Evolutionary conservation across 2,888 invertebrate species (phyloP).

Genomic region (Synergus itoensis): DNA sequence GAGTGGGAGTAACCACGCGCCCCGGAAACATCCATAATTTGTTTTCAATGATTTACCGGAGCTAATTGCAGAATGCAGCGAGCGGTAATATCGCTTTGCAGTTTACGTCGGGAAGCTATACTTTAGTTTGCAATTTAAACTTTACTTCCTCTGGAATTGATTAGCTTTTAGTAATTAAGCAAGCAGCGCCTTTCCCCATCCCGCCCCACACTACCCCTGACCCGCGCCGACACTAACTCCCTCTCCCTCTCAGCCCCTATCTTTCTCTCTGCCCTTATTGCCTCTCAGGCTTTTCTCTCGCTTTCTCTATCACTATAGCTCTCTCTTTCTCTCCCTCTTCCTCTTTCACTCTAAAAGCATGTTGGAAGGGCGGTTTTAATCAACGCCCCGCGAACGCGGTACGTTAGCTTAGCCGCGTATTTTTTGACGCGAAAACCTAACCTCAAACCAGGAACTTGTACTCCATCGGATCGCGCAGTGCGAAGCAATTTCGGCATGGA

Average conservation of each 20-base stretch:
- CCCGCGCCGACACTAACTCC: slow-evolving; percentile 49
- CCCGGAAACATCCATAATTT: slow-evolving; percentile 73
- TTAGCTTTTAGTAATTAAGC: slow-evolving; percentile 79
- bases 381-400: slow-evolving; percentile 70
- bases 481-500: slow-evolving; percentile 77
- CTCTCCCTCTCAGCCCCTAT: slow-evolving; percentile 42
- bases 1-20: slow-evolving; percentile 56
- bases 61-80: slow-evolving; percentile 78
- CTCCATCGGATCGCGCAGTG: slow-evolving; percentile 68
- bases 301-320: slow-evolving; percentile 6
- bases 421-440: slow-evolving; percentile 73
- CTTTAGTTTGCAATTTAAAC: slow-evolving; percentile 78
- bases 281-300: slow-evolving; percentile 48
- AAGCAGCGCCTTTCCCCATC: slow-evolving; percentile 74
- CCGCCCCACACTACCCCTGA: slow-evolving; percentile 55
- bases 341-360: slow-evolving; percentile 46
- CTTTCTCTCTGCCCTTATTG: slow-evolving; percentile 46
- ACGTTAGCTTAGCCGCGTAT: slow-evolving; percentile 61
- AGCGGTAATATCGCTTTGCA: slow-evolving; percentile 66
- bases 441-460: slow-evolving; percentile 67
- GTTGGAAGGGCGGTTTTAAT: slow-evolving; percentile 74
- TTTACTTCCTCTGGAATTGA: slow-evolving; percentile 78
- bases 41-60: slow-evolving; percentile 77
- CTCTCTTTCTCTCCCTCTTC: slow-evolving; percentile 48
- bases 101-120: slow-evolving; percentile 71